phyloP scores from a whole-genome alignment of 2,888 invertebrate genomes.

The Scaptomyza reducta region DNA sequence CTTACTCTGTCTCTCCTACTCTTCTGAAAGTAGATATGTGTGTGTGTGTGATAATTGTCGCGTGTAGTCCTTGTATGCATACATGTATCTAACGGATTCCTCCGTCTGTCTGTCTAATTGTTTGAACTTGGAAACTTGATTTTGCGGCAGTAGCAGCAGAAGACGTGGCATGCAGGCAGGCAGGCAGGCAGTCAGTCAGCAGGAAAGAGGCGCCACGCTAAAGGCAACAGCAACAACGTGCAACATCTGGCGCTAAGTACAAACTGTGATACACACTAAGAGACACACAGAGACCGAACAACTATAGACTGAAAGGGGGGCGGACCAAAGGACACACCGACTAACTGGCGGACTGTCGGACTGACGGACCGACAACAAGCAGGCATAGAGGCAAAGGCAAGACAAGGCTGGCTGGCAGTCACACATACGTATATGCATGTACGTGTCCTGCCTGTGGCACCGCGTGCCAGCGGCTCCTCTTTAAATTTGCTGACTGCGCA shows the following conservation, averaged over 20 bases:
- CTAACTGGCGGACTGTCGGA: conserved; percentile 11
- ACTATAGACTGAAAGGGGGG: conserved; percentile 22
- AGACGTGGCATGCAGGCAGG: conserved; percentile 5
- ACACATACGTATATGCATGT: conserved; percentile 1
- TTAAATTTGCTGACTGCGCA: conserved; percentile 70
- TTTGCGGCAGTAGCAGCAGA: conserved; percentile 52
- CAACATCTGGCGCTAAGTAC: conserved; percentile 79
- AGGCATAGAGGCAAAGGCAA: conserved; percentile 6
- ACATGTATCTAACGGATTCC: conserved; percentile 15
- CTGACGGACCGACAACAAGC: no score
- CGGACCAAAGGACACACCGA: conserved; percentile 24
- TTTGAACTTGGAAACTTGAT: conserved; percentile 80
- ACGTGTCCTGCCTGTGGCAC: conserved; percentile 36
- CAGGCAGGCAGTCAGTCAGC: conserved; percentile 24
- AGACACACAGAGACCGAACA: conserved; percentile 19
- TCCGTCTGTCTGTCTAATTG: conserved; percentile 52
- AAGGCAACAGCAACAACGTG: conserved; percentile 44
- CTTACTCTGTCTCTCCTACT: neutral
- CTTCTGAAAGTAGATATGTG: neutral
- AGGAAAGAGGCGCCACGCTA: conserved; percentile 30
- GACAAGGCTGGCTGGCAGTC: conserved; percentile 24
- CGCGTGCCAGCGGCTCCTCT: conserved; percentile 67
- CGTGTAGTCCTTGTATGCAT: conserved; percentile 21
- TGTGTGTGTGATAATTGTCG: conserved; percentile 61
- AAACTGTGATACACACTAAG: conserved; percentile 75